Conservation (phyloP, 1,140 invertebrate genomes). For the Calephelis nemesis region DNA sequence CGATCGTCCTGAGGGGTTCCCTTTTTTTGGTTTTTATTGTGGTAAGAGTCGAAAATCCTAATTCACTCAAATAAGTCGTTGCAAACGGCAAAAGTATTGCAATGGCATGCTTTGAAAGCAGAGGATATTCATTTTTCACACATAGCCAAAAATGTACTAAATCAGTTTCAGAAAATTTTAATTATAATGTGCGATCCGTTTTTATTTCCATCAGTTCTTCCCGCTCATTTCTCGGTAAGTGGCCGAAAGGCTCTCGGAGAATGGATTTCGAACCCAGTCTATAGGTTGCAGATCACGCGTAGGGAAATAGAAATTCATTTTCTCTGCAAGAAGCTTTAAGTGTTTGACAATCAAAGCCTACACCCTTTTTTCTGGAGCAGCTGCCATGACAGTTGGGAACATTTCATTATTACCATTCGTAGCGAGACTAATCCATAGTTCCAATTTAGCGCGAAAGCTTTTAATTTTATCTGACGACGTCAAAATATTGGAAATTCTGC, state of each 20-base stretch:
- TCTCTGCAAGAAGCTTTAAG: slow-evolving; percentile 19
- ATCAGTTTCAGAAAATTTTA: slow-evolving; percentile 23
- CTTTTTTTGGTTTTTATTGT: slow-evolving; percentile 50
- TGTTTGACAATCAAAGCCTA: background rate
- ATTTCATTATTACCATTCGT: slow-evolving; percentile 18
- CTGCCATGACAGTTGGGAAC: slow-evolving; percentile 2
- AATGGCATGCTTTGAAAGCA: slow-evolving; percentile 30
- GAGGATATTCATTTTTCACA: slow-evolving; percentile 28
- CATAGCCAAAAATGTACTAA: slow-evolving; percentile 27
- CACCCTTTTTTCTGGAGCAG: too few species aligned
- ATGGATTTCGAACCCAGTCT: background rate
- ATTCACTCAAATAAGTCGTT: slow-evolving; percentile 48
- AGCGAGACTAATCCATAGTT: slow-evolving; percentile 24
- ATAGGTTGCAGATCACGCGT: background rate
- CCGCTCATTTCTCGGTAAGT: slow-evolving; percentile 22
- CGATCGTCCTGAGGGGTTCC: slow-evolving; percentile 29
- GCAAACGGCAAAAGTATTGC: slow-evolving; percentile 48
- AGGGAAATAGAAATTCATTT: slow-evolving; percentile 22
- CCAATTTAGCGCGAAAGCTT: slow-evolving; percentile 13
- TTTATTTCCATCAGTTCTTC: slow-evolving; percentile 24
- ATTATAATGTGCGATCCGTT: slow-evolving; percentile 20
- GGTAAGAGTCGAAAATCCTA: slow-evolving; percentile 47
- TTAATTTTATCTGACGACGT: slow-evolving; percentile 19
- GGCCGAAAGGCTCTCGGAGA: slow-evolving; percentile 20
- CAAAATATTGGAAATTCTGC: slow-evolving; percentile 24